Evolutionary conservation across 2,888 invertebrate genomes (phyloP).

Genomic region (Trissolcus brochymenae): DNA sequence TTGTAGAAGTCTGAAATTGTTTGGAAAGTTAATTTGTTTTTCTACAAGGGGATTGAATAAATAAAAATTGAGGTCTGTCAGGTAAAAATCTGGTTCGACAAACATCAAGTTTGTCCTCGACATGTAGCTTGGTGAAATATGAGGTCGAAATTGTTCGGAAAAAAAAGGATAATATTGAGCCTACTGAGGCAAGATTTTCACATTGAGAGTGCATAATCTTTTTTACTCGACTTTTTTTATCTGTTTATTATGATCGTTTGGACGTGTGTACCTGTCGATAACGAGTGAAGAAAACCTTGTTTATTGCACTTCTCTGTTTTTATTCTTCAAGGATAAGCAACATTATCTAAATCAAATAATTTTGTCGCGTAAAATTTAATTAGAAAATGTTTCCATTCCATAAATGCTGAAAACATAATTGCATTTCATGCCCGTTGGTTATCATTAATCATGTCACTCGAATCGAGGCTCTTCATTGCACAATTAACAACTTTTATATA

Average conservation of each 20-base stretch:
- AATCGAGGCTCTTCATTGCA: too few species aligned
- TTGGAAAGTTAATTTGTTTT: too few species aligned
- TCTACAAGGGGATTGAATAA: too few species aligned
- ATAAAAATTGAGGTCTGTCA: too few species aligned
- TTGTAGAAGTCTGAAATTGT: too few species aligned
- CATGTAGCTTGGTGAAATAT: neutral
- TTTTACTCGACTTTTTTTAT: slow-evolving; percentile 36
- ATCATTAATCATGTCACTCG: too few species aligned
- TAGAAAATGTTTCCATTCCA: slow-evolving; percentile 3
- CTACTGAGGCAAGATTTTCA: slow-evolving; percentile 3
- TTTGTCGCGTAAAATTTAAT: slow-evolving; percentile 28
- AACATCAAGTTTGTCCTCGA: too few species aligned
- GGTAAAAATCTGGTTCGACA: too few species aligned
- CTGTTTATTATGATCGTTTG: slow-evolving; percentile 35
- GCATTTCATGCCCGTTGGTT: too few species aligned
- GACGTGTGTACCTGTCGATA: slow-evolving; percentile 38
- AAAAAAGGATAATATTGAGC: neutral
- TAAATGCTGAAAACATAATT: too few species aligned
- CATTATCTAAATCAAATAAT: slow-evolving; percentile 44
- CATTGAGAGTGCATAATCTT: slow-evolving; percentile 11
- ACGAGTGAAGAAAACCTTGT: slow-evolving; percentile 40
- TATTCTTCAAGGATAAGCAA: slow-evolving; percentile 38
- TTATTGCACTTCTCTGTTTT: slow-evolving; percentile 39
- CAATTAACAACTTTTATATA: too few species aligned
- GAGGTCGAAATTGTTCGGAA: neutral